Conservation (phyloP, 1,140 invertebrate species). For the Rhopalosiphum padi region DNA sequence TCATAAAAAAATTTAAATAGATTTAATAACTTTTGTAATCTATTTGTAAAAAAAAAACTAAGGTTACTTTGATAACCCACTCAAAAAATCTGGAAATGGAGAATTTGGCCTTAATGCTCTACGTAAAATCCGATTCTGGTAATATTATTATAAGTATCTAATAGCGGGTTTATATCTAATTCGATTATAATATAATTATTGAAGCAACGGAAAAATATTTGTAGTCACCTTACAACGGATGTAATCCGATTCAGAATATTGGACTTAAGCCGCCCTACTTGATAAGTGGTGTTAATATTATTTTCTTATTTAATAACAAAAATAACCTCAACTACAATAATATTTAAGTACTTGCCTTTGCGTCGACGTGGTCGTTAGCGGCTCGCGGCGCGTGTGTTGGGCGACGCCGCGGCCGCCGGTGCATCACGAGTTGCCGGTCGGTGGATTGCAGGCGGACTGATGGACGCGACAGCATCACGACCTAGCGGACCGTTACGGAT, state of each 20-base stretch:
- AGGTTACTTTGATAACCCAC: too few relatives aligned
- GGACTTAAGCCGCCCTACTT: too few relatives aligned
- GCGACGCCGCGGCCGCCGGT: conserved; percentile 18
- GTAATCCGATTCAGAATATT: not conserved
- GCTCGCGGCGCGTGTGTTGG: conserved; percentile 2
- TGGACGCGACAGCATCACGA: conserved; percentile 44
- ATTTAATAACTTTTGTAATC: not conserved
- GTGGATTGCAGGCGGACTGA: conserved; percentile 55
- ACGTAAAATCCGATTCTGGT: too few relatives aligned
- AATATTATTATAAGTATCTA: not conserved
- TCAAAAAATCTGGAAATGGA: not conserved
- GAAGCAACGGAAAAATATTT: not conserved
- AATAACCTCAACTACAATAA: not conserved
- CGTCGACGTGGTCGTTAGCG: not conserved
- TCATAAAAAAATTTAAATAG: too few relatives aligned
- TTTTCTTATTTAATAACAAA: not conserved
- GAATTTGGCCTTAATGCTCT: too few relatives aligned
- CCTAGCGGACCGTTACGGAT: conserved; percentile 52
- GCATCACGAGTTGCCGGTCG: conserved; percentile 54
- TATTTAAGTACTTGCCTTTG: not conserved
- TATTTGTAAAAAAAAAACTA: not conserved
- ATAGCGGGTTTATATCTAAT: not conserved
- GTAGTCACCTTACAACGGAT: not conserved
- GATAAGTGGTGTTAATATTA: not conserved
- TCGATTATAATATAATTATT: too few relatives aligned